A percentile compares a stretch with the other conserved stretches of the same genome.
Evolutionary conservation across 1,140 invertebrate genomes (phyloP).

Genomic region (Oryctes rhinoceros): DNA sequence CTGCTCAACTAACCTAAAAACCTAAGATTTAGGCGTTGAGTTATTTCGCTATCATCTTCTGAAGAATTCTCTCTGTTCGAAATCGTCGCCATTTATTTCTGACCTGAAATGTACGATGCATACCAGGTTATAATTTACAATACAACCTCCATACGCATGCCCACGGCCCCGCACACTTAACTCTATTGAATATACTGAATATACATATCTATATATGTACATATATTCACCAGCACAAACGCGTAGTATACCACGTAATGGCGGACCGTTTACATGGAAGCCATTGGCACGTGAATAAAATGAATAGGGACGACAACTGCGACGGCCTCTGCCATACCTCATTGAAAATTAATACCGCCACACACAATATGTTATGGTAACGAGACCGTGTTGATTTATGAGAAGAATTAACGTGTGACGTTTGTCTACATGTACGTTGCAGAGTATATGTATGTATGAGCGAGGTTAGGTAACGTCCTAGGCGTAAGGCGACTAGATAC

Average conservation of each 20-base stretch:
- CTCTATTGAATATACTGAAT: neutral
- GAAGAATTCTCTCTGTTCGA: too few species aligned
- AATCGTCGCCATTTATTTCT: too few species aligned
- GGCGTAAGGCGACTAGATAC: neutral
- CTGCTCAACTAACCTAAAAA: too few species aligned
- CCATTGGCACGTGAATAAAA: constrained; percentile 33
- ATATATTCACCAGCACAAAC: neutral
- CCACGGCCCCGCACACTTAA: neutral
- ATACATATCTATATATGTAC: too few species aligned
- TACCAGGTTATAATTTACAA: neutral
- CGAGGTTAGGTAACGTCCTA: neutral
- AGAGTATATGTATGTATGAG: neutral
- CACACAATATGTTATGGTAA: constrained; percentile 26
- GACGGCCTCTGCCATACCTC: constrained; percentile 2
- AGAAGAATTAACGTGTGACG: constrained; percentile 31
- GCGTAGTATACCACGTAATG: neutral
- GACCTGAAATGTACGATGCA: neutral
- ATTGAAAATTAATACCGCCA: constrained; percentile 33
- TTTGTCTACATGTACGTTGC: neutral
- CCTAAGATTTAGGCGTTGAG: too few species aligned
- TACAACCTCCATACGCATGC: neutral
- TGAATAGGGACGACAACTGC: constrained; percentile 33
- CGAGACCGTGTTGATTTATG: constrained; percentile 31
- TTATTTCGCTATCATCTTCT: too few species aligned
- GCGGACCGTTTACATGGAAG: neutral